phyloP scores from a whole-genome alignment of 1,140 invertebrate genomes.

The Panagrolaimus sp. region DNA sequence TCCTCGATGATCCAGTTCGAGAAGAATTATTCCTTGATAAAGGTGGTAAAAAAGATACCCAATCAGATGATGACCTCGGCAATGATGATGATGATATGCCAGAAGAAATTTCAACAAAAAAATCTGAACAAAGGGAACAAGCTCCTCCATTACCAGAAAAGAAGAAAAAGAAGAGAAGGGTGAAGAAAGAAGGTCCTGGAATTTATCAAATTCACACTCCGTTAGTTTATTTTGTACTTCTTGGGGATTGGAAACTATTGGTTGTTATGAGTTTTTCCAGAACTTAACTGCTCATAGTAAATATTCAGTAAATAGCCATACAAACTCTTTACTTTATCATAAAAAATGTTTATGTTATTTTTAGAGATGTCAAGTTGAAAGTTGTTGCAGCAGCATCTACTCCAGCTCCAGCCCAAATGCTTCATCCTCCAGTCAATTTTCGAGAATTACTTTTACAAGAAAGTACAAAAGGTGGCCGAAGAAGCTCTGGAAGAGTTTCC shows the following conservation, averaged over 20 bases:
- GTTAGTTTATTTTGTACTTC: background rate
- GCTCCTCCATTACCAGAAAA: background rate
- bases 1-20: background rate
- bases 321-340: too few species aligned
- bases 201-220: background rate
- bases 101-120: constrained; percentile 13
- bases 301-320: too few species aligned
- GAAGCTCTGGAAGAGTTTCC: background rate
- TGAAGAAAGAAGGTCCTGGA: constrained; percentile 12
- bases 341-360: background rate
- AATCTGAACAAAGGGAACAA: background rate
- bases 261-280: too few species aligned
- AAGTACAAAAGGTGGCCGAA: background rate
- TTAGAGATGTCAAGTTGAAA: constrained; percentile 8
- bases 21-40: constrained; percentile 11
- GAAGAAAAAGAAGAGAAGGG: constrained; percentile 5
- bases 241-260: background rate
- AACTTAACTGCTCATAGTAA: too few species aligned
- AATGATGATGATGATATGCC: constrained; percentile 3
- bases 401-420: background rate
- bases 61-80: background rate
- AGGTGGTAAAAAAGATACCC: background rate
- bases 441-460: background rate
- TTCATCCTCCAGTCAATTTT: constrained; percentile 1
- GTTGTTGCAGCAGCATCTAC: background rate